Percentiles rank a stretch among this genome's conserved stretches.
Evolutionary conservation across 2,797 vertebrate genomes (phyloP).

Genomic region (Mormyrus proboscirostris): DNA sequence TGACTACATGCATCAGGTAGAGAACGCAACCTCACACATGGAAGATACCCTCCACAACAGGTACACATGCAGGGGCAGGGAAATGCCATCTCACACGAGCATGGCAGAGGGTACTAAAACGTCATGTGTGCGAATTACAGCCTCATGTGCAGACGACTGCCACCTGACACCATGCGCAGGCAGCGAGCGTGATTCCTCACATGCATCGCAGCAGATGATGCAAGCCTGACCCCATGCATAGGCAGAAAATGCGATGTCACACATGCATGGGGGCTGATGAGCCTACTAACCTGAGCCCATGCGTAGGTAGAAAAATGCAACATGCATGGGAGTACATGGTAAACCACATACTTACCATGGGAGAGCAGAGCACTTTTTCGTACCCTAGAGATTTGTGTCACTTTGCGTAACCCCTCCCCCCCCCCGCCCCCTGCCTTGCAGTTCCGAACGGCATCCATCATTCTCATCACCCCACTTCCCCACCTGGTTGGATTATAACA

Average conservation of each 20-base stretch:
- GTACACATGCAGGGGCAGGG: background rate
- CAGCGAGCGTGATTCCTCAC: background rate
- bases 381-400: slow-evolving; percentile 45
- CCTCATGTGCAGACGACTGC: background rate
- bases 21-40: background rate
- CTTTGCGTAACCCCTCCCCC: background rate
- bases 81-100: background rate
- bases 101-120: background rate
- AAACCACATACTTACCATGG: slow-evolving; percentile 62
- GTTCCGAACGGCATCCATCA: slow-evolving; percentile 20
- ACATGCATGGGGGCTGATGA: slow-evolving; percentile 9
- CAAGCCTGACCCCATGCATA: slow-evolving; percentile 15
- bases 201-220: background rate
- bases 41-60: background rate
- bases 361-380: slow-evolving; percentile 54
- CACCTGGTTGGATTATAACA: slow-evolving; percentile 78
- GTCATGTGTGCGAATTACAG: background rate
- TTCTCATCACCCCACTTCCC: slow-evolving; percentile 38
- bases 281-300: background rate
- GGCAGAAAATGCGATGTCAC: background rate
- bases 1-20: slow-evolving; percentile 7
- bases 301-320: slow-evolving; percentile 37
- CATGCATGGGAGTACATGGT: slow-evolving; percentile 67
- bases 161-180: background rate
- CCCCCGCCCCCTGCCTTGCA: slow-evolving; percentile 4